A percentile compares a stretch with the other conserved stretches of the same genome.
Evolutionary conservation across 2,797 vertebrate species (phyloP).

Genomic region (Mormyrops boulengeri): DNA sequence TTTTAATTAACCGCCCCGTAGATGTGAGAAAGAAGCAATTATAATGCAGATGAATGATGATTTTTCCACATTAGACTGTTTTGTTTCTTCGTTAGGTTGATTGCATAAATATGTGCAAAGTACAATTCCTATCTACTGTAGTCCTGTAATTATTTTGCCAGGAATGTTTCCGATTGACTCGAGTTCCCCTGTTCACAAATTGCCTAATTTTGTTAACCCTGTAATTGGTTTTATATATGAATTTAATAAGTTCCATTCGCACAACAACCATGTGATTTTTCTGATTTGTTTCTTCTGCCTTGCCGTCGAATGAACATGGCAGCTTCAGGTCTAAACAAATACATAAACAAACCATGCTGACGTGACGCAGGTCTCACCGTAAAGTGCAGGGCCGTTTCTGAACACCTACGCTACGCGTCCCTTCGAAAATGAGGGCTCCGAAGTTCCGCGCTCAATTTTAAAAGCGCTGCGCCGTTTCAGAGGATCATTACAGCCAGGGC

Average conservation of each 20-base stretch:
- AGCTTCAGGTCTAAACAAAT: conserved; percentile 5
- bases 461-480: background rate
- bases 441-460: background rate
- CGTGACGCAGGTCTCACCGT: background rate
- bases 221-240: conserved; percentile 62
- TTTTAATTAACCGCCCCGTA: conserved; percentile 99
- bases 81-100: conserved; percentile 99
- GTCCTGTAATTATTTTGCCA: conserved; percentile 97
- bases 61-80: conserved; percentile 99
- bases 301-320: background rate
- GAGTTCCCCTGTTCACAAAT: conserved; percentile 90
- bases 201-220: conserved; percentile 89
- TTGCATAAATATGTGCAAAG: conserved; percentile 98
- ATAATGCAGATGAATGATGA: conserved; percentile 91
- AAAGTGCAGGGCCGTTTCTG: background rate
- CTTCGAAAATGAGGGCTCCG: background rate
- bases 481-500: background rate
- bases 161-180: conserved; percentile 69
- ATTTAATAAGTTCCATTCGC: conserved; percentile 18
- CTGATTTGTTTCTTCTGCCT: background rate
- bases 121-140: conserved; percentile 93
- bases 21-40: conserved; percentile 92
- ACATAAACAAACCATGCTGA: background rate
- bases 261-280: background rate
- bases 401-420: background rate